Base-by-base conservation (phyloP, 2,113 vertebrate genomes). In the Struthidea cinerea region DNA sequence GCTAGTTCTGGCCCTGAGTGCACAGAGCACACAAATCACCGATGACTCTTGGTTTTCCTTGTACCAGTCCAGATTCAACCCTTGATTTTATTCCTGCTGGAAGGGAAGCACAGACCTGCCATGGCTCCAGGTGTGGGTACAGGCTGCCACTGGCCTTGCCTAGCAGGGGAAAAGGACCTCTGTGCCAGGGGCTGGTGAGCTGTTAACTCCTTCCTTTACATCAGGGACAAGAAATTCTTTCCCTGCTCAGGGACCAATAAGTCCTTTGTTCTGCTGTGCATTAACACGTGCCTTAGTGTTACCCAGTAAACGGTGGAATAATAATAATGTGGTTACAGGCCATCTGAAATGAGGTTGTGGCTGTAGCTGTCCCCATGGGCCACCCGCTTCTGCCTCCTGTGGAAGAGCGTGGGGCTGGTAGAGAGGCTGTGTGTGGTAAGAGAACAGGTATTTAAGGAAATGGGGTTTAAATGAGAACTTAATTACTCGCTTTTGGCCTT, bases 361-460 rank as follows among this genome's bases (percentile, higher is more conserved):
- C 68, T 87, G 42, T 84, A 50, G 39, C 55, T 90, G 73, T 77
- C 80, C 89, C 93, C 16, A 6, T 37, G 76, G 89, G 69, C 68
- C 68, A 67, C 60, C 52, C 23, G 9, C 56, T 93, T 16, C 81
- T 81, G 74, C 60, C 80, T 93, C 70, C 73, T 71, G 39, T 90
- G 82, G 44, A 78, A 67, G 63, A 94, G 35, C 5, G 0, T 47
- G 56, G 39, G 71, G 59, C 50, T 91, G 81, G 59, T 61, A 80
- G 73, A 65, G 84, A 91, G 50, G 13, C 89, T 89, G 93, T 83
- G 89, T 91, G 94, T 96, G 91, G 93, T 82, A 76, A 89, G 81
- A 97, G 89, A 93, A 87, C 22, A 94, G 60, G 46, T 95, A 82
- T 95, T 93, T 95, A 92, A 92, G 93, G 93, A 90, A 97, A 94